Percentiles rank a stretch among this genome's conserved stretches.
Evolutionary conservation across 2,797 vertebrate genomes (phyloP).

Genomic region (Centropyge bicolor): DNA sequence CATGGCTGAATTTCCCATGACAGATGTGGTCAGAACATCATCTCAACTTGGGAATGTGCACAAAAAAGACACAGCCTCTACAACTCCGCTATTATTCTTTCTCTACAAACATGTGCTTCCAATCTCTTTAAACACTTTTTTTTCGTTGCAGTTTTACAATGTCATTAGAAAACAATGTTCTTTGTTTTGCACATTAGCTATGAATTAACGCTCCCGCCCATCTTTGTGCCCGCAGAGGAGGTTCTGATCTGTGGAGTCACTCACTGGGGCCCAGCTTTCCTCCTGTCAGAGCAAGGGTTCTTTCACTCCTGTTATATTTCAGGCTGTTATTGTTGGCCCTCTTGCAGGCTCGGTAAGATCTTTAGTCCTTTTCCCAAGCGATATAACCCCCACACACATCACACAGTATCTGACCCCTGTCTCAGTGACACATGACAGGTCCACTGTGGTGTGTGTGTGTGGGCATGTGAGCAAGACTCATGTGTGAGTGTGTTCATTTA

Average conservation of each 20-base stretch:
- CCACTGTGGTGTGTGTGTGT: constrained; percentile 57
- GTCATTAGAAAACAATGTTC: constrained; percentile 92
- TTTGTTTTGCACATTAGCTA: constrained; percentile 92
- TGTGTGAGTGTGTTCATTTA: constrained; percentile 21
- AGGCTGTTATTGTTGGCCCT: constrained; percentile 96
- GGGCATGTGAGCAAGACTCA: constrained; percentile 43
- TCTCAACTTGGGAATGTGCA: constrained; percentile 85
- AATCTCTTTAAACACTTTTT: constrained; percentile 90
- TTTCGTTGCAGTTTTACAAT: constrained; percentile 83
- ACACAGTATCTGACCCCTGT: constrained; percentile 86
- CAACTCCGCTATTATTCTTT: constrained; percentile 84
- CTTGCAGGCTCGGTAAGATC: constrained; percentile 86
- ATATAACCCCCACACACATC: constrained; percentile 85
- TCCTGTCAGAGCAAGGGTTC: constrained; percentile 74
- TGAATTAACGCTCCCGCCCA: constrained; percentile 88
- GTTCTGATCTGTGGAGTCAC: constrained; percentile 88
- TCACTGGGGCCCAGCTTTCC: constrained; percentile 78
- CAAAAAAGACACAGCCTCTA: constrained; percentile 62
- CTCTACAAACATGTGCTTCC: constrained; percentile 90
- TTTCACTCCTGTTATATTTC: constrained; percentile 90
- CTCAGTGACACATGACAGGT: constrained; percentile 84
- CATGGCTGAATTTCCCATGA: constrained; percentile 92
- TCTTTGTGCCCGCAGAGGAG: constrained; percentile 86
- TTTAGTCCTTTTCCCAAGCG: constrained; percentile 95
- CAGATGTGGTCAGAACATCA: constrained; percentile 89